Evolutionary conservation across 2,888 invertebrate genomes (phyloP).

Genomic region (Xanthia icteritia): DNA sequence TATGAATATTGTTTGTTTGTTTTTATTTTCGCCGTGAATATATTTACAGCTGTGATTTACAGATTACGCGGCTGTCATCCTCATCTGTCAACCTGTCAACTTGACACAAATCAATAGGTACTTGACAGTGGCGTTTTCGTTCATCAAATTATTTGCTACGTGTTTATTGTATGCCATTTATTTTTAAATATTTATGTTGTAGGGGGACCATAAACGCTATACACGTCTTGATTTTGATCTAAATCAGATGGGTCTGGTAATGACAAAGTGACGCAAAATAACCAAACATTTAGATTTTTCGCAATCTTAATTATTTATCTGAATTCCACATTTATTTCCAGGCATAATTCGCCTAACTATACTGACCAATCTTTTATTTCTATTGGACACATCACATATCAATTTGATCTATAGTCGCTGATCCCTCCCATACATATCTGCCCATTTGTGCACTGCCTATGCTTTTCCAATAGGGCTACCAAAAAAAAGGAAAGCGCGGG

Average conservation of each 20-base stretch:
- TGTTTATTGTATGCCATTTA: too few relatives aligned
- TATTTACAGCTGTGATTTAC: too few relatives aligned
- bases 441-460: not conserved
- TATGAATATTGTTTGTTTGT: not conserved
- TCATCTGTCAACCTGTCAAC: not conserved
- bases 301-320: not conserved
- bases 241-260: too few relatives aligned
- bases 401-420: not conserved
- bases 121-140: slow-evolving; percentile 6
- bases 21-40: not conserved
- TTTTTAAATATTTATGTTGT: too few relatives aligned
- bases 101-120: not conserved
- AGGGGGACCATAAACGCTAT: not conserved
- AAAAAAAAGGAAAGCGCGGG: slow-evolving; percentile 26
- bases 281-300: too few relatives aligned
- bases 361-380: not conserved
- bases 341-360: too few relatives aligned
- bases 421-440: too few relatives aligned
- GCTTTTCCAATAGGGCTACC: not conserved
- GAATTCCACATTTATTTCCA: not conserved
- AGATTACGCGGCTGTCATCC: not conserved
- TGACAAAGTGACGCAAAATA: too few relatives aligned
- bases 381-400: not conserved
- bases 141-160: not conserved
- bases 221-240: too few relatives aligned